Base-by-base conservation (phyloP, 2,888 invertebrate genomes). In the Oscheius sp. region DNA sequence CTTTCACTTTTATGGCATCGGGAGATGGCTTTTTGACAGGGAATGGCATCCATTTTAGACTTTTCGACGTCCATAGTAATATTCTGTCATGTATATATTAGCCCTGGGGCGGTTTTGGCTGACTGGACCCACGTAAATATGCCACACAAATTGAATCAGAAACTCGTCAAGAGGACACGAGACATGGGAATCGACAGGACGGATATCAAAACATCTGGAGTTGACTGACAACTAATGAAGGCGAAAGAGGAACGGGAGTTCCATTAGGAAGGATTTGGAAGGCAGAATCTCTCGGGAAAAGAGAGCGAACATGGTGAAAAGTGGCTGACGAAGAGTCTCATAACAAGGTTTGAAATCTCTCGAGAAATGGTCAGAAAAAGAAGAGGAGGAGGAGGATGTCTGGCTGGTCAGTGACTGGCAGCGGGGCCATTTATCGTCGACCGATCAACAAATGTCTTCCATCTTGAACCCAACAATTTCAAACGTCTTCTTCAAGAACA, bases 71-170 rank as follows among this genome's bases (percentile, higher is more conserved):
- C 35, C 35, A 9, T 35, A 35, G 35, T 35, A 9, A 35, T 6
- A 35, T 9, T 35, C 35, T 9, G 12, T 25, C 53, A 1, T 21
- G 53, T 23, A 21, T 53, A 53, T 53, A 53, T 25, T 53, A 25
- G 53, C 53, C 53, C 25, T 25, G 23, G 53, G 49, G 53, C 53
- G 25, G 53, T 53, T 53, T 35, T 35, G 35, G 35, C 35, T 35
- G 35, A 35, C 35, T 35, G 35, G 53, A 25, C 23, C 53, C 35
- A 35, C 58, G 58, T 58, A 58, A 61, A 61, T 61, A 61, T 61
- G 61, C 7, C 35, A 25, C 35, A 59, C 61, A 61, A 61, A 61
- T 61, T 61, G 61, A 61, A 61, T 61, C 61, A 61, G 61, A 61
- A 43, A 13, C 49, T 49, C 49, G 49, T 49, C 49, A 56, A 56